Conservation (phyloP, 2,113 vertebrate species). For the Mesoclemmys tuberculata region DNA sequence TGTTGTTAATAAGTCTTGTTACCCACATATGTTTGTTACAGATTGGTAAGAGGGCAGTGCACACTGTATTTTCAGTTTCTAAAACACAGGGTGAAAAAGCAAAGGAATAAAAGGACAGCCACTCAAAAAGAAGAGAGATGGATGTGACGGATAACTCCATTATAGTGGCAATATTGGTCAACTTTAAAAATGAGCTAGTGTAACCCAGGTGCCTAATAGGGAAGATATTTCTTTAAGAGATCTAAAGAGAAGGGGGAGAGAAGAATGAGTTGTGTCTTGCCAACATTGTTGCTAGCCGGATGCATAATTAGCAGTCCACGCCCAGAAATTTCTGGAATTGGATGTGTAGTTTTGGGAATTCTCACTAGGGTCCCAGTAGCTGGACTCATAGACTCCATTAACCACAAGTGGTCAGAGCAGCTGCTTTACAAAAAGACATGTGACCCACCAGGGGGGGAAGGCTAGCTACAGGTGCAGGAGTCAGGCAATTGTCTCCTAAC, state of each 20-base stretch:
- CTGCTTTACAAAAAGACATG: not conserved
- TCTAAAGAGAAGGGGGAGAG: no score
- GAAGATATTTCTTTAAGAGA: not conserved
- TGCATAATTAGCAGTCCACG: no score
- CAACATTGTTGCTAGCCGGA: no score
- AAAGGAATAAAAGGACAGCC: not conserved
- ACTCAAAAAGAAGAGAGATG: not conserved
- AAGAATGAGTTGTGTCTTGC: no score
- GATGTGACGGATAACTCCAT: not conserved
- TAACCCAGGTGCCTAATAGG: not conserved
- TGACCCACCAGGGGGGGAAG: not conserved
- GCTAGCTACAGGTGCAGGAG: not conserved
- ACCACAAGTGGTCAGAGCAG: not conserved
- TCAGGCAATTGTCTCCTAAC: no score
- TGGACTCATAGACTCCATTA: not conserved
- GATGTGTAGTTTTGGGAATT: no score
- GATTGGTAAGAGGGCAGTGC: not conserved
- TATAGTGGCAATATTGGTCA: not conserved
- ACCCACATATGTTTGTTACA: not conserved
- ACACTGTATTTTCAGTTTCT: not conserved
- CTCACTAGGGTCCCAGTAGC: no score
- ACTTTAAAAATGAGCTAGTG: not conserved
- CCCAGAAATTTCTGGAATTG: no score
- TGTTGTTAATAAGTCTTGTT: not conserved
- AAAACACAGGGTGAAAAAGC: not conserved